Evolutionary conservation across 2,797 vertebrate genomes (phyloP).

Genomic region (Myotis pilosus): DNA sequence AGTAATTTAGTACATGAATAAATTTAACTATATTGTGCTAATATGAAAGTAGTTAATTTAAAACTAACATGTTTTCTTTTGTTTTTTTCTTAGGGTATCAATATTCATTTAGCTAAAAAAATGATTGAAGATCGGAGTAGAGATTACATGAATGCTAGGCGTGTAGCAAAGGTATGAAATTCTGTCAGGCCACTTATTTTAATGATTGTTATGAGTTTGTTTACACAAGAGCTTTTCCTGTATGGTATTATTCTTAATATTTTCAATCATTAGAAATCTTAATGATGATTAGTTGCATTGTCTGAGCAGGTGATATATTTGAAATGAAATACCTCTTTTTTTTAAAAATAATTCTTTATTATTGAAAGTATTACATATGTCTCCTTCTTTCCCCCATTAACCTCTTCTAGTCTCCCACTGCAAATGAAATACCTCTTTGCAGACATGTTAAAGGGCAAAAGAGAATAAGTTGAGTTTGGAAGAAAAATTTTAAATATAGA

Average conservation of each 20-base stretch:
- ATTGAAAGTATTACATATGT: too few relatives aligned
- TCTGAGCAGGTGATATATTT: slow-evolving; percentile 38
- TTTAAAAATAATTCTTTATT: too few relatives aligned
- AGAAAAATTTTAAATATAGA: slow-evolving; percentile 29
- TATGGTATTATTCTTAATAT: slow-evolving; percentile 19
- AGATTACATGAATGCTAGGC: slow-evolving; percentile 99
- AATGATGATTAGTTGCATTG: background rate
- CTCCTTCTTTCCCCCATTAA: too few relatives aligned
- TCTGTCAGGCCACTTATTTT: background rate
- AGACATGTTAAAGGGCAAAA: slow-evolving; percentile 20
- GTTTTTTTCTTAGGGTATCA: slow-evolving; percentile 91
- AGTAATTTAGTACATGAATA: slow-evolving; percentile 6
- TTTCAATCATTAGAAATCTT: slow-evolving; percentile 30
- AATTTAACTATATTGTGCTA: slow-evolving; percentile 13
- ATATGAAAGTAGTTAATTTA: background rate
- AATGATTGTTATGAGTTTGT: background rate
- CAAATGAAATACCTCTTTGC: slow-evolving; percentile 43
- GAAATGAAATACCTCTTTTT: slow-evolving; percentile 48
- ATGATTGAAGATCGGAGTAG: slow-evolving; percentile 99
- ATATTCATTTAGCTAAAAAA: slow-evolving; percentile 99
- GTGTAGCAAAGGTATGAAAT: slow-evolving; percentile 94
- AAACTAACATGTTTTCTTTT: slow-evolving; percentile 49
- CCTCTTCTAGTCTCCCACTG: too few relatives aligned
- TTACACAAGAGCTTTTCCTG: background rate
- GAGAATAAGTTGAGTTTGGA: slow-evolving; percentile 24